A percentile compares a stretch with the other conserved stretches of the same genome.
Conservation (phyloP, 2,888 invertebrate species). For the Acleris sparsana region DNA sequence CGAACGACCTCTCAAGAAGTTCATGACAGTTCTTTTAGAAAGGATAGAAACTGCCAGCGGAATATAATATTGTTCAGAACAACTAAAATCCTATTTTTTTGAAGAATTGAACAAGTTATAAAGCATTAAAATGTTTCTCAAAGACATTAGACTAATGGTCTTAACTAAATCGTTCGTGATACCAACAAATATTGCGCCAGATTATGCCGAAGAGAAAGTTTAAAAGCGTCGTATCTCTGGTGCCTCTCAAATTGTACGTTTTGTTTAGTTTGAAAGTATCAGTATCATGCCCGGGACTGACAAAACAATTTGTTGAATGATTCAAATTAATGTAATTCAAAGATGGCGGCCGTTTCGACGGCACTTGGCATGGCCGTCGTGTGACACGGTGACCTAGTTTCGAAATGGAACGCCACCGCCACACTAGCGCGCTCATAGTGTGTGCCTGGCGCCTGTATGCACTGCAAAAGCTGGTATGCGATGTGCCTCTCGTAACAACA, state of each 20-base stretch:
- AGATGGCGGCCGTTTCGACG: constrained; percentile 74
- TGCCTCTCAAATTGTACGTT: too few relatives aligned
- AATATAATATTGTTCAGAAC: not conserved
- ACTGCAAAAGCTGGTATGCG: constrained; percentile 41
- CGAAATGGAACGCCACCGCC: constrained; percentile 79
- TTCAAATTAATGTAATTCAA: constrained; percentile 72
- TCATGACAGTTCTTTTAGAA: constrained; percentile 18
- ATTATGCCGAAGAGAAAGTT: constrained; percentile 72
- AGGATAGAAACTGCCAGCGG: constrained; percentile 10
- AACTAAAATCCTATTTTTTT: too few relatives aligned
- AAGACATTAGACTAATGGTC: too few relatives aligned
- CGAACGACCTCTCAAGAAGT: constrained; percentile 37
- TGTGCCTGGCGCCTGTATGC: constrained; percentile 54
- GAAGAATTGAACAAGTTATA: too few relatives aligned
- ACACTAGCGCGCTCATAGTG: constrained; percentile 68
- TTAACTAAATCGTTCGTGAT: constrained; percentile 43
- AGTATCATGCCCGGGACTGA: not conserved
- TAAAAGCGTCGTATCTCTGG: constrained; percentile 62
- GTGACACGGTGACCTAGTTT: constrained; percentile 81
- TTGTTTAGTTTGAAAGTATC: not conserved
- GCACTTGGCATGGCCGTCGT: constrained; percentile 75
- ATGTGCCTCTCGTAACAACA: not conserved
- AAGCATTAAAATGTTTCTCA: not conserved
- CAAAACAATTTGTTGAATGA: constrained; percentile 41
- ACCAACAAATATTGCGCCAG: constrained; percentile 63